phyloP scores from a whole-genome alignment of 2,888 invertebrate species.

The Netelia inedita region DNA sequence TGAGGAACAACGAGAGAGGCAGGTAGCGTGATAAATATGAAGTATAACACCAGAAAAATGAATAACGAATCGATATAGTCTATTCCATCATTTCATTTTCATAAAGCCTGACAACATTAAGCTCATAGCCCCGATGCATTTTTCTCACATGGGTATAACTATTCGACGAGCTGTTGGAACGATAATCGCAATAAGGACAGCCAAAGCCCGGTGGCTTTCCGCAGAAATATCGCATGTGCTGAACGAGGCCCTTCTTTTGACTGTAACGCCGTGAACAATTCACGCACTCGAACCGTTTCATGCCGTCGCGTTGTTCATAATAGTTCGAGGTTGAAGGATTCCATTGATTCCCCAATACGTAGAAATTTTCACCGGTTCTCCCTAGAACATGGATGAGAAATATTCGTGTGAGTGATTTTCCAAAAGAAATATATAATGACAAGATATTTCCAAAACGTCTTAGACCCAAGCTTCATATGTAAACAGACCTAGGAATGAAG shows the following conservation, averaged over 20 bases:
- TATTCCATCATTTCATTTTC: conserved; percentile 44
- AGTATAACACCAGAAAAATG: background rate
- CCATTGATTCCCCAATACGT: conserved; percentile 26
- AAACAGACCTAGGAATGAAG: background rate
- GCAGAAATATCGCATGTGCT: conserved; percentile 74
- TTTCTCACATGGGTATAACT: conserved; percentile 69
- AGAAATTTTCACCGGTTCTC: conserved; percentile 17
- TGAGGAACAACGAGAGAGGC: background rate
- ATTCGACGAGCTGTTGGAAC: conserved; percentile 66
- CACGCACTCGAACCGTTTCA: conserved; percentile 61
- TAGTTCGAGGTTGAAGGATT: conserved; percentile 33
- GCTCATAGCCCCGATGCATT: conserved; percentile 58
- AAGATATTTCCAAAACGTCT: conserved; percentile 1
- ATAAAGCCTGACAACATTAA: conserved; percentile 56
- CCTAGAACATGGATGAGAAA: conserved; percentile 59
- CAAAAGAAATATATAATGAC: background rate
- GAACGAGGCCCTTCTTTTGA: conserved; percentile 64
- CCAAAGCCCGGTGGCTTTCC: conserved; percentile 75
- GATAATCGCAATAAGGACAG: conserved; percentile 74
- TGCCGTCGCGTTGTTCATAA: conserved; percentile 37
- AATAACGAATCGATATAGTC: conserved; percentile 19
- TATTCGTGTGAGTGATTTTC: conserved; percentile 22
- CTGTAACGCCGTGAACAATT: conserved; percentile 63
- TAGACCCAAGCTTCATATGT: background rate
- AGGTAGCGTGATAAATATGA: background rate